These are phyloP conservation scores for Gymnoscelis rufifasciata DNA, from an alignment of 2,888 invertebrate genomes.

Conservation along the genomic window DNA sequence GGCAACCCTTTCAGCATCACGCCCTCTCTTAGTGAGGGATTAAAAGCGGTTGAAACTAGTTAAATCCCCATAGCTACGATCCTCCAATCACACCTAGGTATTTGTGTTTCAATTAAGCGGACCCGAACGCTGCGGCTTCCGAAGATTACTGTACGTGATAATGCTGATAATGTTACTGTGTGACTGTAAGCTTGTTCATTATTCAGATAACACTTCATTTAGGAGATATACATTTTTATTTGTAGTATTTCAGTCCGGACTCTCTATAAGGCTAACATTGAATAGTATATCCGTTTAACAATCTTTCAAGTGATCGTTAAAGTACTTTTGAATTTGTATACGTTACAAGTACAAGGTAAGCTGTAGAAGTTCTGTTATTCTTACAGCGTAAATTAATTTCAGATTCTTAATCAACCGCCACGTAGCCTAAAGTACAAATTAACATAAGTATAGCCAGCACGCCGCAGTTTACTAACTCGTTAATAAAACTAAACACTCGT, in stretches of 20 bases:
- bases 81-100: conserved; percentile 65
- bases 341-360: too few species aligned
- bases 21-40: conserved; percentile 41
- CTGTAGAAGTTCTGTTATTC: too few species aligned
- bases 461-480: conserved; percentile 10
- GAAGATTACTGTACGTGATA: conserved; percentile 44
- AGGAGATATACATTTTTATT: too few species aligned
- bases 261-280: too few species aligned
- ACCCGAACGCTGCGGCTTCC: conserved; percentile 53
- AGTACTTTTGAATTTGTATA: too few species aligned
- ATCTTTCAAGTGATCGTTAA: too few species aligned
- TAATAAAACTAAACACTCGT: conserved; percentile 19
- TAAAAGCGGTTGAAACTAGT: conserved; percentile 49
- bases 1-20: conserved; percentile 43
- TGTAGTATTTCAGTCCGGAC: too few species aligned
- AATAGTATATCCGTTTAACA: too few species aligned
- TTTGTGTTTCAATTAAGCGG: conserved; percentile 70
- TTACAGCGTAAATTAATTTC: too few species aligned
- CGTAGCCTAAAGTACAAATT: conserved; percentile 1
- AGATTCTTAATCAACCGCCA: too few species aligned
- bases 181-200: conserved; percentile 10
- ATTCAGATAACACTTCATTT: conserved; percentile 1
- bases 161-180: conserved; percentile 20
- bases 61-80: conserved; percentile 60
- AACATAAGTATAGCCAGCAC: conserved; percentile 5